Evolutionary conservation across 2,888 invertebrate genomes (phyloP).

Genomic region (Dromius quadrimaculatus): DNA sequence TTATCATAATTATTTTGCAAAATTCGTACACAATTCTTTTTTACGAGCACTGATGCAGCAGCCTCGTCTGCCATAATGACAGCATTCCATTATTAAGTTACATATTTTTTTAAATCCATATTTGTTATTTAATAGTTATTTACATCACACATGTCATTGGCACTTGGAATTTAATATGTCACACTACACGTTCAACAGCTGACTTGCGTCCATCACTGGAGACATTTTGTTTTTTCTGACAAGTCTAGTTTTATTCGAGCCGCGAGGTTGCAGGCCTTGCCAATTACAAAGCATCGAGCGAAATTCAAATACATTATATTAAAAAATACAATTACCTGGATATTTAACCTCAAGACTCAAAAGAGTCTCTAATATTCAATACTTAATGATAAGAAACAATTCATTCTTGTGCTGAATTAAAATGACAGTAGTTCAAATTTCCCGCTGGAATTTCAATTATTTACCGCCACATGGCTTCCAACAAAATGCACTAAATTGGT

Average conservation of each 20-base stretch:
- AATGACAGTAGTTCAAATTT: too few species aligned
- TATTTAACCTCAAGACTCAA: too few species aligned
- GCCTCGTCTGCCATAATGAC: slow-evolving; percentile 51
- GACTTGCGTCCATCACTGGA: slow-evolving; percentile 38
- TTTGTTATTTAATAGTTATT: slow-evolving; percentile 13
- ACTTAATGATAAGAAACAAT: too few species aligned
- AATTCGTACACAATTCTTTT: slow-evolving; percentile 51
- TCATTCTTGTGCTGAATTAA: too few species aligned
- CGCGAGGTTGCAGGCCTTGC: background rate
- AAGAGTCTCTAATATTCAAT: too few species aligned
- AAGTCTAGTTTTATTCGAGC: slow-evolving; percentile 4
- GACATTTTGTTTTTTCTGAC: slow-evolving; percentile 43
- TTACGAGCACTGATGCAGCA: slow-evolving; percentile 50
- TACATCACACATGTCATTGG: slow-evolving; percentile 39
- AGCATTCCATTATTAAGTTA: slow-evolving; percentile 49
- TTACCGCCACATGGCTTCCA: too few species aligned
- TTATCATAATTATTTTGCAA: slow-evolving; percentile 49
- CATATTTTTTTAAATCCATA: slow-evolving; percentile 43
- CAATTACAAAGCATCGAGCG: too few species aligned
- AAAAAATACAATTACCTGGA: too few species aligned
- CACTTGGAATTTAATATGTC: slow-evolving; percentile 28
- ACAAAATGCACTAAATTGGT: too few species aligned
- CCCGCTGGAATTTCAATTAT: too few species aligned
- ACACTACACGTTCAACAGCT: slow-evolving; percentile 43
- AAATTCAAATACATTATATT: too few species aligned